Evolutionary conservation across 2,797 vertebrate species (phyloP).

Genomic region (Austrolebias charrua): DNA sequence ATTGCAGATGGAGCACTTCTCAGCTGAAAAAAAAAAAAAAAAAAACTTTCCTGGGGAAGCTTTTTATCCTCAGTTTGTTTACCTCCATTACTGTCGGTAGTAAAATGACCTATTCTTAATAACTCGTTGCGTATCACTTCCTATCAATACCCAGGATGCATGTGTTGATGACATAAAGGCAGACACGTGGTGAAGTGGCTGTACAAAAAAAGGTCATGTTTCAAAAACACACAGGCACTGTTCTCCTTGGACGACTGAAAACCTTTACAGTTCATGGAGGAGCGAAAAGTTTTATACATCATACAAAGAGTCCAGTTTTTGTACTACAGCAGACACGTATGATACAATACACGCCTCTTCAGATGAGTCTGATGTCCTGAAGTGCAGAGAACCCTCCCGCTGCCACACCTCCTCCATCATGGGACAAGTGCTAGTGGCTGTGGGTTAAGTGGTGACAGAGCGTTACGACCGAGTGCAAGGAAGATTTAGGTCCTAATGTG

Average conservation of each 20-base stretch:
- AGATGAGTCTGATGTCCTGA: slow-evolving; percentile 17
- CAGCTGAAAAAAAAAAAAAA: no score
- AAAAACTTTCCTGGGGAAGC: neutral
- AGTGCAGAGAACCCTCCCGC: slow-evolving; percentile 13
- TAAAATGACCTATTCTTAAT: slow-evolving; percentile 43
- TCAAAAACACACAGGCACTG: slow-evolving; percentile 92
- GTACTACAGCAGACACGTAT: slow-evolving; percentile 53
- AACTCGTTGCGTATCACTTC: slow-evolving; percentile 52
- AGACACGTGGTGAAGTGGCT: slow-evolving; percentile 74
- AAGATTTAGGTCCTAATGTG: slow-evolving; percentile 25
- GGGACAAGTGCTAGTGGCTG: slow-evolving; percentile 38
- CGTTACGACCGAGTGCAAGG: slow-evolving; percentile 37
- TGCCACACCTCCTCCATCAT: slow-evolving; percentile 22
- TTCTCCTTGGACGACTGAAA: slow-evolving; percentile 90
- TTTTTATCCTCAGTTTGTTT: slow-evolving; percentile 3
- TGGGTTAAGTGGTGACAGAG: slow-evolving; percentile 11
- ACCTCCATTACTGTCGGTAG: slow-evolving; percentile 27
- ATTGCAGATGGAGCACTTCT: neutral
- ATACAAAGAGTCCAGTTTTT: slow-evolving; percentile 48
- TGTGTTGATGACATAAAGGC: slow-evolving; percentile 62
- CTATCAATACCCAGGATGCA: no score
- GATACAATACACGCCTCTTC: slow-evolving; percentile 48
- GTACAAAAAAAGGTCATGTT: slow-evolving; percentile 87
- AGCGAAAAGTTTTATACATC: slow-evolving; percentile 88
- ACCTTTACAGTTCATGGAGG: slow-evolving; percentile 87